Base-by-base conservation (phyloP, 2,113 vertebrate species). In the Sinosuthora webbiana region DNA sequence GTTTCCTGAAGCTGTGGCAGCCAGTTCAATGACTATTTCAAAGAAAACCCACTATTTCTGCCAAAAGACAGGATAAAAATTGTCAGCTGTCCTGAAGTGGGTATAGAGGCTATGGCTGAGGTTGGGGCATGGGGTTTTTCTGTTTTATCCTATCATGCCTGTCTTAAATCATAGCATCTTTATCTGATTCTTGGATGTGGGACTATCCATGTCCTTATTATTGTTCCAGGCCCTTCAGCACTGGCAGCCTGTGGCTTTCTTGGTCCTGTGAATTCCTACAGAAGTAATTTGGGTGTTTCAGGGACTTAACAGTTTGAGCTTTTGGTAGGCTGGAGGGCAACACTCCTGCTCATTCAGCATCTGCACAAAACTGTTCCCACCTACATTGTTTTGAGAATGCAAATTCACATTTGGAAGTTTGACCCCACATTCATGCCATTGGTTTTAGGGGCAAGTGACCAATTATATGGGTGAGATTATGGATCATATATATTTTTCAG, bases 31-130 rank as follows among this genome's bases (percentile, higher is more conserved):
- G 3, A 56, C 30, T 52, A 7, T 56, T 68, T 83, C 1, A 8
- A 65, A 68, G 20, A 79, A 68, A 71, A 5, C 7, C 22, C 27
- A 28, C 33, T 83, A 8, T 73, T 86, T 79, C 45, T 80, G 63
- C 33, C 28, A 73, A 64, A 90, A 76, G 30, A 41, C 10, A 44
- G 22, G 69, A 75, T 30, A 79, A 80, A 95, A 83, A 52, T 17
- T 0, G 0, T 33, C 56, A 45, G 10, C 9, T 11, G 0, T 53
- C 42, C 77, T 42, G n/a, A 13, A 45, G 15, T 27, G 23, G 12
- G 31, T 18, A 31, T 28, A 81, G 37, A 89, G 10, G 22, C 27
- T 49, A 5, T 17, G 55, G 16, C 22, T 70, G 42, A 73, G 15
- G 15, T 2, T 35, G 17, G 12, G 15, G 8, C 63, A n/a, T 25